These are phyloP conservation scores for Heterocephalus glaber DNA, from an alignment of 2,113 vertebrate genomes.

Conservation along the genomic window DNA sequence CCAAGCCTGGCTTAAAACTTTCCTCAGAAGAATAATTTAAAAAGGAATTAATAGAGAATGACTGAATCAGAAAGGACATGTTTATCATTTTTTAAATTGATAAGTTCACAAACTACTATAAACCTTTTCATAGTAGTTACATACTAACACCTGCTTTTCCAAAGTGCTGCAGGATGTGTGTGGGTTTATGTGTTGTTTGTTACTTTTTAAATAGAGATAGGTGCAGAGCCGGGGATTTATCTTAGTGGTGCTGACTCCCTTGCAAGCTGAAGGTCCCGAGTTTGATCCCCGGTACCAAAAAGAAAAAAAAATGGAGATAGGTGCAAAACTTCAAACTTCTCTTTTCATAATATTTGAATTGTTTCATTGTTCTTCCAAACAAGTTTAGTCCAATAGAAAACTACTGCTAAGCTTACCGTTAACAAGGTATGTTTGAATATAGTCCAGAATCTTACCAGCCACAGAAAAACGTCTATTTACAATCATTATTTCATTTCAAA, in stretches of 20 bases:
- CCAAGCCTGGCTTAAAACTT: neutral
- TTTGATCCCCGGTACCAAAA: too few species aligned
- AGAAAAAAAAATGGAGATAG: neutral
- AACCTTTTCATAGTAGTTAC: neutral
- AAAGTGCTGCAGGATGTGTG: neutral
- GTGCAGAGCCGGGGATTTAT: too few species aligned
- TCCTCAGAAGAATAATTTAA: neutral
- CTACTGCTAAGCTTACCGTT: neutral
- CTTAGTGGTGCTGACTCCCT: too few species aligned
- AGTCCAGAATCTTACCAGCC: conserved; percentile 8
- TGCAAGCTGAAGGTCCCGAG: too few species aligned
- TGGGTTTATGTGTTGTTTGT: neutral
- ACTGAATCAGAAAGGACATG: conserved; percentile 40
- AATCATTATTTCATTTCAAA: conserved; percentile 10
- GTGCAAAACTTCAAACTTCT: conserved; percentile 28
- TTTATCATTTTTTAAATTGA: conserved; percentile 48
- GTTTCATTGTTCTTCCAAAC: conserved; percentile 72
- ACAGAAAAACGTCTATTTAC: neutral
- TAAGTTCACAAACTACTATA: conserved; percentile 19
- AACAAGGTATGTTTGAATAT: conserved; percentile 24
- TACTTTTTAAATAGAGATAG: neutral
- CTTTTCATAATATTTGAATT: conserved; percentile 73
- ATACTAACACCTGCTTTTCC: neutral
- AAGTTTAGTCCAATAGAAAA: conserved; percentile 52
- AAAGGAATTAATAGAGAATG: conserved; percentile 26